Percentiles rank a stretch among this genome's conserved stretches.
Conservation (phyloP, 2,888 invertebrate genomes). For the Aphodius sticticus region DNA sequence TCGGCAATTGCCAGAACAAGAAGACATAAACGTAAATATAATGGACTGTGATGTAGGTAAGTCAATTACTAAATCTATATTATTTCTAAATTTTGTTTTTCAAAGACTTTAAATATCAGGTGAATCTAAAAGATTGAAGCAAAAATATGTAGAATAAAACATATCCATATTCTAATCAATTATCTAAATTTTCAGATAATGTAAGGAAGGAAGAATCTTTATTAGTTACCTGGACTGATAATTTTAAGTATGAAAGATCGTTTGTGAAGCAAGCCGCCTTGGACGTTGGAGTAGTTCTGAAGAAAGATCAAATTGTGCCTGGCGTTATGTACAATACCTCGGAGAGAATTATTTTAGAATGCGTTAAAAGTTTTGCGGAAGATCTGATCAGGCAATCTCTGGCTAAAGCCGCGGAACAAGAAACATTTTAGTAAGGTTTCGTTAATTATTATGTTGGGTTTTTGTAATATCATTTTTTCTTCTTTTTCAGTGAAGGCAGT, state of each 20-base stretch:
- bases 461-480: not conserved
- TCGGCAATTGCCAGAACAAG: not conserved
- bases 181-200: not conserved
- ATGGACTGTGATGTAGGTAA: conserved; percentile 21
- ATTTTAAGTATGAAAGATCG: conserved; percentile 52
- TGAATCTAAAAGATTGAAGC: not conserved
- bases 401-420: conserved; percentile 45
- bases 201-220: conserved; percentile 5
- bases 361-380: conserved; percentile 63
- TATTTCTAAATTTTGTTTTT: not conserved
- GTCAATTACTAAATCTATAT: not conserved
- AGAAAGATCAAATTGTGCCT: conserved; percentile 60
- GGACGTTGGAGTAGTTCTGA: conserved; percentile 60
- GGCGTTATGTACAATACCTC: conserved; percentile 60
- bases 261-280: conserved; percentile 60
- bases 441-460: not conserved
- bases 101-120: not conserved
- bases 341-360: conserved; percentile 63
- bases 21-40: not conserved
- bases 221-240: conserved; percentile 22
- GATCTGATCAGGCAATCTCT: conserved; percentile 57
- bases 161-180: not conserved
- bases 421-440: conserved; percentile 46
- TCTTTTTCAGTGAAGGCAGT: conserved; percentile 38
- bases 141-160: not conserved